phyloP scores from a whole-genome alignment of 2,888 invertebrate species.

The Xylota sylvarum region DNA sequence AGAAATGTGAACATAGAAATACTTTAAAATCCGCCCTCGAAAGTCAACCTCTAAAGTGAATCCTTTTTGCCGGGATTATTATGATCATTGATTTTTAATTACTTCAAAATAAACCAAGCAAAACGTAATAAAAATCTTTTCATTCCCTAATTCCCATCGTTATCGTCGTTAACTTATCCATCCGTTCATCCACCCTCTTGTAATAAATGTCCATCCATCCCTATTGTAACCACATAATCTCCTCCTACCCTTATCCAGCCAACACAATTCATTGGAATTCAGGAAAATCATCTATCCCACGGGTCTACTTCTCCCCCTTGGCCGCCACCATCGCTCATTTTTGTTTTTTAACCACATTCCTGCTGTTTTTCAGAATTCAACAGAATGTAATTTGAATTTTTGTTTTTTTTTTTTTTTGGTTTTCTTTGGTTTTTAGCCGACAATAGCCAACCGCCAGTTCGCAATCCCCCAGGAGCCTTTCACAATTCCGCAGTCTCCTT shows the following conservation, averaged over 20 bases:
- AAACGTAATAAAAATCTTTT: slow-evolving; percentile 42
- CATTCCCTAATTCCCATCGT: slow-evolving; percentile 26
- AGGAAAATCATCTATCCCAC: slow-evolving; percentile 16
- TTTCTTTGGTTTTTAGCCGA: slow-evolving; percentile 80
- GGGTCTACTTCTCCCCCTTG: slow-evolving; percentile 11
- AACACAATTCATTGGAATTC: slow-evolving; percentile 16
- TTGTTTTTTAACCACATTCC: not conserved
- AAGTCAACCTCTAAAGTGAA: slow-evolving; percentile 19
- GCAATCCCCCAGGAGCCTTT: slow-evolving; percentile 85
- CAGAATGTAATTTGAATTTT: slow-evolving; percentile 40
- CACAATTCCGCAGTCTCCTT: slow-evolving; percentile 84
- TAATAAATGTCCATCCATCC: slow-evolving; percentile 53
- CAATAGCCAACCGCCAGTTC: slow-evolving; percentile 84
- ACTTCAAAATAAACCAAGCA: slow-evolving; percentile 48
- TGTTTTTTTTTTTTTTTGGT: slow-evolving; percentile 41
- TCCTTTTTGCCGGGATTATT: slow-evolving; percentile 20
- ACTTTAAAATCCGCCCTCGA: not conserved
- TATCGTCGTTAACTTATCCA: slow-evolving; percentile 44
- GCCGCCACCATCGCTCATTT: too few relatives aligned
- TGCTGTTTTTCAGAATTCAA: slow-evolving; percentile 9
- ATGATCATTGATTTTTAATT: slow-evolving; percentile 61
- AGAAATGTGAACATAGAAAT: not conserved
- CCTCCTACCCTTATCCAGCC: not conserved
- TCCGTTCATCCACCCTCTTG: slow-evolving; percentile 8
- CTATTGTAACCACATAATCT: slow-evolving; percentile 42